Evolutionary conservation across 2,888 invertebrate species (phyloP).

Genomic region (Leucozona laternaria): DNA sequence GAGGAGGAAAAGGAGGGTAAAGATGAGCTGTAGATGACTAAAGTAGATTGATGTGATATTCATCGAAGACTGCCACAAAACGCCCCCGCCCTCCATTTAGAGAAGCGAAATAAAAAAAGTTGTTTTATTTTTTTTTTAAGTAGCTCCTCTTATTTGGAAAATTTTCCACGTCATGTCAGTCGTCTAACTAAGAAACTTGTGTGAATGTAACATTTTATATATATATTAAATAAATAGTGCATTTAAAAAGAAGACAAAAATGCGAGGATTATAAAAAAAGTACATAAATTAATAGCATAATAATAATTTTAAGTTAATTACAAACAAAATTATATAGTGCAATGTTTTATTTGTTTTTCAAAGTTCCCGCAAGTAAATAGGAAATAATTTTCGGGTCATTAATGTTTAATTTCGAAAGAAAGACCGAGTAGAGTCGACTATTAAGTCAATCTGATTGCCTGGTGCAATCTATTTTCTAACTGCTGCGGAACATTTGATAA

Average conservation of each 20-base stretch:
- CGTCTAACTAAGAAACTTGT: slow-evolving; percentile 9
- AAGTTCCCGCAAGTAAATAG: too few species aligned
- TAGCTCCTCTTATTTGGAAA: background rate
- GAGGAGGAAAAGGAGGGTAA: slow-evolving; percentile 89
- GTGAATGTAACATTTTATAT: slow-evolving; percentile 7
- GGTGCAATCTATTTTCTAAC: too few species aligned
- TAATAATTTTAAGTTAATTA: slow-evolving; percentile 21
- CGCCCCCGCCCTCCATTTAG: slow-evolving; percentile 46
- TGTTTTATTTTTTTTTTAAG: background rate
- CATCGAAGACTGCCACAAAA: slow-evolving; percentile 62
- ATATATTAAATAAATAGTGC: background rate
- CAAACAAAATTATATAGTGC: too few species aligned
- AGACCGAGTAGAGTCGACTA: too few species aligned
- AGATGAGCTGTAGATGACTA: slow-evolving; percentile 79
- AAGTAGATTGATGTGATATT: slow-evolving; percentile 24
- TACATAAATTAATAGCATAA: background rate
- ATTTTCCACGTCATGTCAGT: slow-evolving; percentile 11
- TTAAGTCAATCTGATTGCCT: too few species aligned
- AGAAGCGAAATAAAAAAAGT: slow-evolving; percentile 29
- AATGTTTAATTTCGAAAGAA: too few species aligned
- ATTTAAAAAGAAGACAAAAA: background rate
- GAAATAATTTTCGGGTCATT: too few species aligned
- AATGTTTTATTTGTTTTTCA: background rate
- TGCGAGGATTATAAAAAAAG: background rate
- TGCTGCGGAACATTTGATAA: too few species aligned